phyloP scores from a whole-genome alignment of 2,113 vertebrate genomes.

The Ellobius talpinus region DNA sequence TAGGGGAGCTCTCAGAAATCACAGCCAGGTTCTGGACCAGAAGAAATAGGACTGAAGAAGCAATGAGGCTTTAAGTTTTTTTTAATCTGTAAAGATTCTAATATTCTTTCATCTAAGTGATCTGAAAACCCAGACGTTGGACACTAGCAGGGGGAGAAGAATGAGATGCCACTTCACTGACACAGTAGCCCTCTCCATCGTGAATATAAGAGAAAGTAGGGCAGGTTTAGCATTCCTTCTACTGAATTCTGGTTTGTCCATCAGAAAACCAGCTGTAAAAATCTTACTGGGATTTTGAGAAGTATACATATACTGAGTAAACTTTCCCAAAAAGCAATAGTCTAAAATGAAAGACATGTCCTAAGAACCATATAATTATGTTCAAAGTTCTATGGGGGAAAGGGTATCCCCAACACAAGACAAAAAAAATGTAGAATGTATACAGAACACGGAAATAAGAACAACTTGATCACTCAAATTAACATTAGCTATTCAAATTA shows the following conservation, averaged over 20 bases:
- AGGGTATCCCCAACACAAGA: neutral
- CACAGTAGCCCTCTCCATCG: neutral
- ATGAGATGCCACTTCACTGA: neutral
- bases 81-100: neutral
- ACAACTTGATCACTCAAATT: constrained; percentile 39
- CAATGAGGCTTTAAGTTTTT: neutral
- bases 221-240: neutral
- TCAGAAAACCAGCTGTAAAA: constrained; percentile 12
- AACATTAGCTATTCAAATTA: constrained; percentile 49
- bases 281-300: constrained; percentile 27
- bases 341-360: constrained; percentile 47
- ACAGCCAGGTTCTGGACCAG: neutral
- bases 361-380: constrained; percentile 13
- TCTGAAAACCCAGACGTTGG: neutral
- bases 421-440: neutral
- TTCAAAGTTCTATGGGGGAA: constrained; percentile 41
- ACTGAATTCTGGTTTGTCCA: neutral
- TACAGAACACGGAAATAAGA: constrained; percentile 5
- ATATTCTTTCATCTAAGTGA: neutral
- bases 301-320: neutral
- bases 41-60: constrained; percentile 12
- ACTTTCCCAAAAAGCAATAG: constrained; percentile 7
- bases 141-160: constrained; percentile 2
- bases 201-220: neutral
- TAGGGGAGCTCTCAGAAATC: constrained; percentile 26